Conservation (phyloP, 2,888 invertebrate species). For the Caenorhabditis angaria region DNA sequence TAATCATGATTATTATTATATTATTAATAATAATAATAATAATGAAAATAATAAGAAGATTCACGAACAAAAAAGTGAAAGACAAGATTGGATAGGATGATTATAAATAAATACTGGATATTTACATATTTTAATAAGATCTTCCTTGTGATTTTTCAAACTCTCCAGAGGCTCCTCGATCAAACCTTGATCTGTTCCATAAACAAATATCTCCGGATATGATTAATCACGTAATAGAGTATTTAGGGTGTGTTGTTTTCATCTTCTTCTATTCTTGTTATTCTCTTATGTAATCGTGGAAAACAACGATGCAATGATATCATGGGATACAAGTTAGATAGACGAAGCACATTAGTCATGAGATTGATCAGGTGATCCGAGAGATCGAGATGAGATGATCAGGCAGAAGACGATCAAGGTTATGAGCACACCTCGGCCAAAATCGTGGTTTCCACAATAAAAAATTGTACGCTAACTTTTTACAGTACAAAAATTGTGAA, state of each 20-base stretch:
- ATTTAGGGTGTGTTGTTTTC: background rate
- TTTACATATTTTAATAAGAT: too few relatives aligned
- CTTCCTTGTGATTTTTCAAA: too few relatives aligned
- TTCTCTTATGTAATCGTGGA: background rate
- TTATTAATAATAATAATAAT: background rate
- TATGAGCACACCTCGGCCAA: too few relatives aligned
- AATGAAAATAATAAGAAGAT: background rate
- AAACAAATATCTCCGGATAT: background rate
- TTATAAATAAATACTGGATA: constrained; percentile 2
- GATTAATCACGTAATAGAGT: constrained; percentile 2
- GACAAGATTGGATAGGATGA: constrained; percentile 1
- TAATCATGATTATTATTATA: constrained; percentile 2
- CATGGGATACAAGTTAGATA: background rate
- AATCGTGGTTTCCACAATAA: too few relatives aligned
- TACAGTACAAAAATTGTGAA: too few relatives aligned
- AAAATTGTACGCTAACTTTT: too few relatives aligned
- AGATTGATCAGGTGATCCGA: background rate
- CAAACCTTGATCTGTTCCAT: background rate
- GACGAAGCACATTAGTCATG: background rate
- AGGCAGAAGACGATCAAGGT: too few relatives aligned
- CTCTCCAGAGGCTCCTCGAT: too few relatives aligned
- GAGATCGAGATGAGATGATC: too few relatives aligned
- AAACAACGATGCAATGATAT: background rate
- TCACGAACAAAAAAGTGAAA: background rate
- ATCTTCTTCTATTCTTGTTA: background rate